A percentile compares a stretch with the other conserved stretches of the same genome.
phyloP scores from a whole-genome alignment of 2,888 invertebrate species.

The Hemaris fuciformis region DNA sequence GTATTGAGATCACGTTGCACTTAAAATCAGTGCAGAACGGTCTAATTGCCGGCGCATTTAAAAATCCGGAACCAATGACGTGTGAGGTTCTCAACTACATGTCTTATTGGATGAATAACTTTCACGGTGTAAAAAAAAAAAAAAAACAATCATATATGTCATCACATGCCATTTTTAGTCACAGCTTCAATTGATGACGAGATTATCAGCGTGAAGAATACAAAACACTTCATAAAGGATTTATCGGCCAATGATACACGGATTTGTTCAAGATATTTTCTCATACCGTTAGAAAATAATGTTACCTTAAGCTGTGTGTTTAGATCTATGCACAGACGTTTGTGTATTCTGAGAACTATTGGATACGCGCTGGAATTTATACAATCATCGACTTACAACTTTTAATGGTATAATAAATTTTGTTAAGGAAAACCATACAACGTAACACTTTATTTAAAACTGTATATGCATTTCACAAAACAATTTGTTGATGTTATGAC shows the following conservation, averaged over 20 bases:
- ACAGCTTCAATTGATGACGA: not conserved
- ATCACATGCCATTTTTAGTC: not conserved
- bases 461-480: not conserved
- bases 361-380: not conserved
- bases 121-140: too few species aligned
- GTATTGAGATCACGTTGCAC: too few species aligned
- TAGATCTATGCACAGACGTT: not conserved
- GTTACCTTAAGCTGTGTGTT: not conserved
- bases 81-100: too few species aligned
- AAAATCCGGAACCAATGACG: too few species aligned
- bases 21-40: too few species aligned
- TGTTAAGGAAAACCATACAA: slow-evolving; percentile 3
- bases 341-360: not conserved
- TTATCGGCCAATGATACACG: not conserved
- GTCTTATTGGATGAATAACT: too few species aligned
- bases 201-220: slow-evolving; percentile 1
- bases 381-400: not conserved
- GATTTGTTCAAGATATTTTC: slow-evolving; percentile 20
- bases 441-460: slow-evolving; percentile 8
- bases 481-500: not conserved
- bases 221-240: not conserved
- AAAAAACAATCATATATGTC: too few species aligned
- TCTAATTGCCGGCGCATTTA: too few species aligned
- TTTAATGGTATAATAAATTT: slow-evolving; percentile 11
- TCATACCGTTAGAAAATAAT: not conserved